A percentile compares a stretch with the other conserved stretches of the same genome.
phyloP scores from a whole-genome alignment of 2,888 invertebrate species.

The Callyntrura sp. region DNA sequence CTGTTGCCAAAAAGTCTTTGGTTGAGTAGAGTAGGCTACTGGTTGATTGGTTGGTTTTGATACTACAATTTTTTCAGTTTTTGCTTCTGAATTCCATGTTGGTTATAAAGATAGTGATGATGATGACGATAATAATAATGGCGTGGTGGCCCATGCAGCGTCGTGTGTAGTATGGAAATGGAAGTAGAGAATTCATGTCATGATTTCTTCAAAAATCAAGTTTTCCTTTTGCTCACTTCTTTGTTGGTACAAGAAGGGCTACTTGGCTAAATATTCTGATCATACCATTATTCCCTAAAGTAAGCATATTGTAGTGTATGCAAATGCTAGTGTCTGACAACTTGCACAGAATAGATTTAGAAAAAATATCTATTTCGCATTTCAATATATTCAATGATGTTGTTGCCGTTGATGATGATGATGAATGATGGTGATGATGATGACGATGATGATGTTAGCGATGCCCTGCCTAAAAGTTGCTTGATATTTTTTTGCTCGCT shows the following conservation, averaged over 20 bases:
- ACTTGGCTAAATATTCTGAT: not conserved
- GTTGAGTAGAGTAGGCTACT: slow-evolving; percentile 64
- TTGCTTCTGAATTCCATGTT: slow-evolving; percentile 11
- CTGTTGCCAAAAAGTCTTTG: slow-evolving; percentile 38
- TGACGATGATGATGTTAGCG: not conserved
- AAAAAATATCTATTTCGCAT: not conserved
- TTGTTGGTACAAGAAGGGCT: slow-evolving; percentile 1
- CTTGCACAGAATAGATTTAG: not conserved
- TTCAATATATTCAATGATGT: not conserved
- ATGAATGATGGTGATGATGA: not conserved
- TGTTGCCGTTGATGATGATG: slow-evolving; percentile 1
- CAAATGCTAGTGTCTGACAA: not conserved
- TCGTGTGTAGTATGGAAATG: slow-evolving; percentile 61
- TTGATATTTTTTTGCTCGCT: slow-evolving; percentile 20
- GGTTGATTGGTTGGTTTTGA: slow-evolving; percentile 57
- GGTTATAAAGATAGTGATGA: not conserved
- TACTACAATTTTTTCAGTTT: slow-evolving; percentile 20
- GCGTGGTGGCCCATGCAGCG: slow-evolving; percentile 8
- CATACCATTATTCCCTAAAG: not conserved
- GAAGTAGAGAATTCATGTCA: slow-evolving; percentile 60
- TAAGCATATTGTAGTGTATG: not conserved
- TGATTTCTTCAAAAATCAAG: slow-evolving; percentile 49
- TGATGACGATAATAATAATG: slow-evolving; percentile 12
- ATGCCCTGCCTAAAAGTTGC: slow-evolving; percentile 38
- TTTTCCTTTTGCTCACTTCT: slow-evolving; percentile 37